Evolutionary conservation across 2,888 invertebrate genomes (phyloP), one percentile per base, ranked within the genome.

Genomic region (Celastrina argiolus): DNA sequence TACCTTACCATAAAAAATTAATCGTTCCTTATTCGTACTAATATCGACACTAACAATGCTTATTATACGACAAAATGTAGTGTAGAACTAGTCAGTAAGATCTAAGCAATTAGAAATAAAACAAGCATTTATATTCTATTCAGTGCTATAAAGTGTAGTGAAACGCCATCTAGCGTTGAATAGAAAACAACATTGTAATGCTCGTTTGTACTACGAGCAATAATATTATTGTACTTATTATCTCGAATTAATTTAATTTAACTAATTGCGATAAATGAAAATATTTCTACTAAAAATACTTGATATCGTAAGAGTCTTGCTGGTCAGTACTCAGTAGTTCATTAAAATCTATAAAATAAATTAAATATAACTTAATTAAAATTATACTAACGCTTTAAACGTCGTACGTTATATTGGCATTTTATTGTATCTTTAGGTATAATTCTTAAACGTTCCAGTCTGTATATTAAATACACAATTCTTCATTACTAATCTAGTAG

Each of bases 321-420:
- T 18, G 59, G 59, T 34, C 31, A 31, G 59, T 59, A n/a, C n/a
- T n/a, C n/a, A 18, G 28, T 56, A 14, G 28, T 12, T 39, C 22
- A 39, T 36, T 2, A 18, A 61, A 36, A 36, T 59, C 36, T 31
- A 39, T 61, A 18, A 61, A 34, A 39, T 31, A 8, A n/a, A 58
- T 10, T 56, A 14, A 56, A 28, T 56, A 2, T 31, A 6, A 31
- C 31, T 1, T n/a, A 56, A 26, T 56, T 26, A 36, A 39, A 73
- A 71, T 69, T 63, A 74, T 77, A 75, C 81, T 76, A 80, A 76
- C 70, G 76, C 75, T 76, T 68, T 79, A 79, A 76, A 74, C 85
- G 88, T 88, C 88, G 88, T 89, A 89, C 88, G 79, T 81, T 78
- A 75, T 81, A 77, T 89, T 88, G 88, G 88, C 88, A 89, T 88